These are phyloP conservation scores for Phataginus tricuspis DNA, from an alignment of 2,797 vertebrate species.

Conservation along the genomic window DNA sequence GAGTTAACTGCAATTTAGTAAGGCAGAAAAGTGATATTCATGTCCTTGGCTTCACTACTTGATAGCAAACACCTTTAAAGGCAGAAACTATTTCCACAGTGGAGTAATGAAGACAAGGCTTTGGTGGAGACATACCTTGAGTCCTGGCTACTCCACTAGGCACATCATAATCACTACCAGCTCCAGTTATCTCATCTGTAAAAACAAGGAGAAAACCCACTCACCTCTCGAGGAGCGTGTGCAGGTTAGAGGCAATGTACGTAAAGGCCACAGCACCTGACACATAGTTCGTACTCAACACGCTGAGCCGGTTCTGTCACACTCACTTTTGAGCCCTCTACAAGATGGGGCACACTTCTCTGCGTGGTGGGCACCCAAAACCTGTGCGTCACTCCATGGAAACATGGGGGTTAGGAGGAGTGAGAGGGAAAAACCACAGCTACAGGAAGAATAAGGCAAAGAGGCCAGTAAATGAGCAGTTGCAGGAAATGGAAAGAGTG, in stretches of 20 bases:
- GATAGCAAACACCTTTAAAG: neutral
- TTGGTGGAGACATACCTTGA: neutral
- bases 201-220: neutral
- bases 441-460: neutral
- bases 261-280: neutral
- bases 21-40: neutral
- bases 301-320: neutral
- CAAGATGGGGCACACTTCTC: fast-evolving
- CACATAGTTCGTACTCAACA: neutral
- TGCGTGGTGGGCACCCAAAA: neutral
- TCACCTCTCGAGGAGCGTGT: neutral
- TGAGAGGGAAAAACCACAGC: neutral
- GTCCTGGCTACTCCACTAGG: neutral
- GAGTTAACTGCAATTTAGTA: neutral
- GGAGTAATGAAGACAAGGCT: neutral
- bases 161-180: neutral
- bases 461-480: neutral
- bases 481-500: neutral
- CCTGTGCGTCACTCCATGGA: neutral
- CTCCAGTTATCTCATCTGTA: neutral
- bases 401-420: neutral
- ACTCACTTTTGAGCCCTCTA: neutral
- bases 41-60: neutral
- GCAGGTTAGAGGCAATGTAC: neutral
- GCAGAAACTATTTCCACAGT: neutral